phyloP scores from a whole-genome alignment of 2,113 vertebrate species.

The Myodes glareolus region DNA sequence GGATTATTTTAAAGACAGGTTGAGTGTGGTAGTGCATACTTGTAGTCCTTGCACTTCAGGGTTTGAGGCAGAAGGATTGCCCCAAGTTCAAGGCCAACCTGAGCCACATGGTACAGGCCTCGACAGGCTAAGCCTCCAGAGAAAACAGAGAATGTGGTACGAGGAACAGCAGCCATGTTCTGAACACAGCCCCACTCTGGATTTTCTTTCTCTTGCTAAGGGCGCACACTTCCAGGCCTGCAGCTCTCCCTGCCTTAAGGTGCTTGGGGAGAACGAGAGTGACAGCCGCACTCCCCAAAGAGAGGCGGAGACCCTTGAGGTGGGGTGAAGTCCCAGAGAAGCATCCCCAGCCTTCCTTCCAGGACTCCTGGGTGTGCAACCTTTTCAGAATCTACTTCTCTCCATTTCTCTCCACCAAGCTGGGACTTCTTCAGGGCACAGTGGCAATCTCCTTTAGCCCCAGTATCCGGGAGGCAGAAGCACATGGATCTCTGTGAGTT shows the following conservation, averaged over 20 bases:
- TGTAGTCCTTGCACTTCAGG: not conserved
- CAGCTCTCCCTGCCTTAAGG: not conserved
- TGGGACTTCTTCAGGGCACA: not conserved
- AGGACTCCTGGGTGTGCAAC: accelerated
- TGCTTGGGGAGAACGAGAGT: not conserved
- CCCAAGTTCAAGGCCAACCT: not conserved
- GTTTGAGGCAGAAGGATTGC: not conserved
- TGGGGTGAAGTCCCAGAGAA: not conserved
- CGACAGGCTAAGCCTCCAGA: not conserved
- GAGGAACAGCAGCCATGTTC: no score
- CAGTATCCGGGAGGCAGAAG: not conserved
- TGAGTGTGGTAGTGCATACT: no score
- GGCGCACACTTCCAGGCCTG: not conserved
- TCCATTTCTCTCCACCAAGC: not conserved
- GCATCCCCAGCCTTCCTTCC: not conserved
- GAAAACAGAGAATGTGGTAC: no score
- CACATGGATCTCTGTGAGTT: not conserved
- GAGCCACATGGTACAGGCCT: not conserved
- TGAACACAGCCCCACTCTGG: not conserved
- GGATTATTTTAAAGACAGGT: not conserved
- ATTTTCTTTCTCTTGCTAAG: not conserved
- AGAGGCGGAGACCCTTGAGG: not conserved
- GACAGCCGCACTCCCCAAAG: not conserved
- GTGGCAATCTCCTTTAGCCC: not conserved
- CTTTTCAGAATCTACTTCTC: not conserved